phyloP scores from a whole-genome alignment of 2,113 vertebrate species.

The Atractosteus spatula region DNA sequence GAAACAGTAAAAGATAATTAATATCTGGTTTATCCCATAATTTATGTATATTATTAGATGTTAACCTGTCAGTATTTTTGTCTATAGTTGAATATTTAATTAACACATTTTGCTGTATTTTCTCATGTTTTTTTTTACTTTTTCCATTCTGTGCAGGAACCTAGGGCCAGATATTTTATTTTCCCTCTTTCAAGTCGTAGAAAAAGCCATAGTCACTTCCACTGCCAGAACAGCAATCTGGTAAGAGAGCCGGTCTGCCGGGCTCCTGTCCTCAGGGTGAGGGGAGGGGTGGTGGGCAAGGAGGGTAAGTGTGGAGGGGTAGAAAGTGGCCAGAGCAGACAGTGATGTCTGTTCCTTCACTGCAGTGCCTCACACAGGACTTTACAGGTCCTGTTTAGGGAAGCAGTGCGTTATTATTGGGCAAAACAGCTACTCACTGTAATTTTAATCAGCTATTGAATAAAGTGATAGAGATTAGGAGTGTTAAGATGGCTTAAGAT shows the following conservation, averaged over 20 bases:
- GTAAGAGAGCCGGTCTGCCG: conserved; percentile 62
- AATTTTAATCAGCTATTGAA: no score
- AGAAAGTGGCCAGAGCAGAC: neutral
- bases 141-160: conserved; percentile 62
- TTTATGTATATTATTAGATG: no score
- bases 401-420: neutral
- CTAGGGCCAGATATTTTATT: conserved; percentile 77
- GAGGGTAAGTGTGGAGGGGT: neutral
- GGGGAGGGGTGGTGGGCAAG: neutral
- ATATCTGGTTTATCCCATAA: no score
- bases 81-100: neutral
- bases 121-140: neutral
- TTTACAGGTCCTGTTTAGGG: neutral
- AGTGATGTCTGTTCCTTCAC: neutral
- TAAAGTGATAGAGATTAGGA: no score
- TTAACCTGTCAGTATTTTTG: no score
- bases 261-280: neutral
- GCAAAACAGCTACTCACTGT: no score
- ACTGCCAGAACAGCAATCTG: conserved; percentile 86
- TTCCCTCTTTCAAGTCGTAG: conserved; percentile 86
- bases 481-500: no score
- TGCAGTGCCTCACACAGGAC: no score
- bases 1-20: no score
- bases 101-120: neutral
- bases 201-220: conserved; percentile 81